A percentile compares a stretch with the other conserved stretches of the same genome.
Conservation (phyloP, 2,888 invertebrate species). For the Lithophane socia region DNA sequence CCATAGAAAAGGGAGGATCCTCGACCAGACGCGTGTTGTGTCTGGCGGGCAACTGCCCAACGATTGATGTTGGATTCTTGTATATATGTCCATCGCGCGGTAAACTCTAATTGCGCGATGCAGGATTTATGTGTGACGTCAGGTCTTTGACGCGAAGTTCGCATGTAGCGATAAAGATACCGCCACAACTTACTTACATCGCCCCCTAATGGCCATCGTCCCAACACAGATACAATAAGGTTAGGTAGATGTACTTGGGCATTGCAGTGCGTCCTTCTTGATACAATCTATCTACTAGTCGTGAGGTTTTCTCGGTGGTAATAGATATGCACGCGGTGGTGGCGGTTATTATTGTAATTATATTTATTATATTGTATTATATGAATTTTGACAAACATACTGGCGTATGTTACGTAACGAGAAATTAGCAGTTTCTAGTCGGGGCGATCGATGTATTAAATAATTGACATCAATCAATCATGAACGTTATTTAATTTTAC, state of each 20-base stretch:
- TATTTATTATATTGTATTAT: too few relatives aligned
- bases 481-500: background rate
- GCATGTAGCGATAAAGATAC: too few relatives aligned
- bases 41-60: too few relatives aligned
- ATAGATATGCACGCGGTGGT: conserved; percentile 44
- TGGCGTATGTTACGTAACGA: conserved; percentile 7
- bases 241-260: background rate
- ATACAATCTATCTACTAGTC: background rate
- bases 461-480: conserved; percentile 15
- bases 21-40: too few relatives aligned
- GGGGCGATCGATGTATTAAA: background rate
- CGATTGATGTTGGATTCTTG: too few relatives aligned
- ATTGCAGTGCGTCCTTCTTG: background rate
- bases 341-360: conserved; percentile 58
- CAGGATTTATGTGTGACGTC: too few relatives aligned
- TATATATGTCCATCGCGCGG: too few relatives aligned
- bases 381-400: conserved; percentile 39
- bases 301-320: conserved; percentile 25
- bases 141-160: too few relatives aligned
- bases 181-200: background rate
- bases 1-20: too few relatives aligned
- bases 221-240: too few relatives aligned
- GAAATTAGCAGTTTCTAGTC: conserved; percentile 4
- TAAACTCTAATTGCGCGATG: too few relatives aligned
- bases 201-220: background rate